Conservation (phyloP, 2,797 vertebrate genomes). For the Spatula versicolor region DNA sequence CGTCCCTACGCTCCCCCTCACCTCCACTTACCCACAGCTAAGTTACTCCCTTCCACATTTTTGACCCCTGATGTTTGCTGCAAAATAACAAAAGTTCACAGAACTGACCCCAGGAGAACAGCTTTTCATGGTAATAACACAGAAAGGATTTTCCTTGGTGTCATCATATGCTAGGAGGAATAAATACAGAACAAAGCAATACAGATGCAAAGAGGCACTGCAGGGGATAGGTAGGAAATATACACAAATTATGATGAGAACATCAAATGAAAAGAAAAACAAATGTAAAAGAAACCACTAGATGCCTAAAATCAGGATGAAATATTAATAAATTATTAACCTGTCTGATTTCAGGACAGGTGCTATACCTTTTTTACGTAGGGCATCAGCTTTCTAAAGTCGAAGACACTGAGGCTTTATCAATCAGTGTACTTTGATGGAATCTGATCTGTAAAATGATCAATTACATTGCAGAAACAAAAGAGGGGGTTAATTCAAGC, state of each 20-base stretch:
- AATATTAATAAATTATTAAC: not conserved
- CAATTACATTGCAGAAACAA: not conserved
- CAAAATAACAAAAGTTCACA: not conserved
- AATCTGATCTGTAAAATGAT: not conserved
- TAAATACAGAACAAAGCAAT: not conserved
- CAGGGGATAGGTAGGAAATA: not conserved
- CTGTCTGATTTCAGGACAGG: not conserved
- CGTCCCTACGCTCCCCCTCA: not conserved
- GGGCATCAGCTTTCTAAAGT: constrained; percentile 1
- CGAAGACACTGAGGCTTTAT: not conserved
- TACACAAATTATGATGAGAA: not conserved
- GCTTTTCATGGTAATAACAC: not conserved
- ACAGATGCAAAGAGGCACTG: not conserved
- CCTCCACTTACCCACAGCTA: accelerated
- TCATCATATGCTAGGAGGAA: not conserved
- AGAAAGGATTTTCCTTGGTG: not conserved
- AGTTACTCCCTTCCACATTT: not conserved
- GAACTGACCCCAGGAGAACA: not conserved
- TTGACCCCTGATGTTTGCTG: accelerated
- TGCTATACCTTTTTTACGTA: not conserved
- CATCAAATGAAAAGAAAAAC: not conserved
- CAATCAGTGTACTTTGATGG: not conserved
- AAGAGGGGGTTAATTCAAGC: constrained; percentile 27
- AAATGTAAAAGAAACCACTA: not conserved
- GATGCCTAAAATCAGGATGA: not conserved